A percentile compares a stretch with the other conserved stretches of the same genome.
Conservation (phyloP, 1,140 invertebrate genomes). For the Panagrolaimus sp. region DNA sequence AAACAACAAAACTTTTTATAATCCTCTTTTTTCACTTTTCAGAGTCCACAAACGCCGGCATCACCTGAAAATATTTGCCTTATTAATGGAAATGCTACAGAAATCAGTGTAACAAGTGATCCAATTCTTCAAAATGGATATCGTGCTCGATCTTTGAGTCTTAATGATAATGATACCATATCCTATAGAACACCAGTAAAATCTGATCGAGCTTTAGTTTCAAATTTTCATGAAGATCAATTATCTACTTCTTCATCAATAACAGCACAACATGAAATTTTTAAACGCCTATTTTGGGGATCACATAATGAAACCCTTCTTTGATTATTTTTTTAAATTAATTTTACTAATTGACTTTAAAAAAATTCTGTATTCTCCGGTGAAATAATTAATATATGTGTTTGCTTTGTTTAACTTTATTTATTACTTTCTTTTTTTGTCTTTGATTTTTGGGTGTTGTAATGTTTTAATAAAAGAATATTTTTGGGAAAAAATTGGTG, state of each 20-base stretch:
- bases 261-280: background rate
- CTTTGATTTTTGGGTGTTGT: too few relatives aligned
- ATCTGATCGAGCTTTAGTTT: background rate
- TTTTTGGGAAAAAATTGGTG: too few relatives aligned
- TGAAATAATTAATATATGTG: too few relatives aligned
- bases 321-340: background rate
- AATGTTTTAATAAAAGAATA: too few relatives aligned
- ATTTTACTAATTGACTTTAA: too few relatives aligned
- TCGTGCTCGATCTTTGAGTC: too few relatives aligned
- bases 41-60: constrained; percentile 6
- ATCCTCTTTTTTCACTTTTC: too few relatives aligned
- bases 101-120: background rate
- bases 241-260: background rate
- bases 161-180: too few relatives aligned
- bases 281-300: constrained; percentile 1
- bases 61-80: constrained; percentile 12
- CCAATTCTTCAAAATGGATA: background rate
- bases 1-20: background rate
- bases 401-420: too few relatives aligned
- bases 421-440: too few relatives aligned
- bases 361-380: too few relatives aligned
- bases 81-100: background rate
- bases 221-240: constrained; percentile 2
- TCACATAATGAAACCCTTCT: constrained; percentile 9
- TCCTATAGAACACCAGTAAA: too few relatives aligned